Evolutionary conservation across 2,113 vertebrate species (phyloP).

Genomic region (Pseudois nayaur): DNA sequence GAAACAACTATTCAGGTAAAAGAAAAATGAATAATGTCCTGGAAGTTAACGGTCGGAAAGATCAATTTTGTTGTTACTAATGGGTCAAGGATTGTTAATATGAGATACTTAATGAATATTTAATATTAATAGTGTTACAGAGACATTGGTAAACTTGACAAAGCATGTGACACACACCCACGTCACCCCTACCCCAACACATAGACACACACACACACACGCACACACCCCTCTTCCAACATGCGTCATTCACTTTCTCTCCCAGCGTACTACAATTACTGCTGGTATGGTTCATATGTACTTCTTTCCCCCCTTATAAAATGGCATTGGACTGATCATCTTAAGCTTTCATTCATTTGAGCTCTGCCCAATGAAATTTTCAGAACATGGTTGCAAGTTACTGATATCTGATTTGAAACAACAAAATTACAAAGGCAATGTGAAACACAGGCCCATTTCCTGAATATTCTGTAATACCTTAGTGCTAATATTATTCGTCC

Average conservation of each 20-base stretch:
- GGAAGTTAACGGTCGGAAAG: neutral
- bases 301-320: neutral
- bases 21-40: neutral
- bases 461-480: neutral
- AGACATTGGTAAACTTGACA: neutral
- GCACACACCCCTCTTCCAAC: too few relatives aligned
- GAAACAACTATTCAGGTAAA: neutral
- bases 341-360: neutral
- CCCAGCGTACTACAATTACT: neutral
- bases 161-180: neutral
- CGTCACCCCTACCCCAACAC: accelerated
- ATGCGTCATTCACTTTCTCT: neutral
- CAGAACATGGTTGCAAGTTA: neutral
- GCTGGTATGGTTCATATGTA: neutral
- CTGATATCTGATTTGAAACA: neutral
- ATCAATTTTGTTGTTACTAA: neutral
- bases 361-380: neutral
- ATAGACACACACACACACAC: neutral
- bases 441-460: neutral
- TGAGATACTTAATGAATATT: neutral
- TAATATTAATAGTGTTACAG: neutral
- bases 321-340: neutral
- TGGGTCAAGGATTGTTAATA: neutral
- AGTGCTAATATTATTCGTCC: accelerated
- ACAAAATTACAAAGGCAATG: neutral